Base-by-base conservation (phyloP, 2,113 vertebrate species). In the Otocyon megalotis region DNA sequence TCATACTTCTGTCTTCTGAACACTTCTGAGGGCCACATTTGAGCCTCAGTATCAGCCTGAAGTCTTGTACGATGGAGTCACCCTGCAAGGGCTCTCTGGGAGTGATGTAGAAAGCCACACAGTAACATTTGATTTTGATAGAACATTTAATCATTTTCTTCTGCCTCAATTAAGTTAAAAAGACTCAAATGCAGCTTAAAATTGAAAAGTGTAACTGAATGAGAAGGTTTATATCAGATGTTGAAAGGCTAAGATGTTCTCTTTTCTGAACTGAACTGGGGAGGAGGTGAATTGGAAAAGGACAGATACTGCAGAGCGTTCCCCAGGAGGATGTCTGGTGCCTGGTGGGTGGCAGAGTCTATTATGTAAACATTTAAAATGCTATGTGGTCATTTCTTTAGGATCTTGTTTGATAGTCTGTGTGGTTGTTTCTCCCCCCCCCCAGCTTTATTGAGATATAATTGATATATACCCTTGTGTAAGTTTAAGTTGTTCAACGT, bases 91-190 rank as follows among this genome's bases (percentile, higher is more conserved):
- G 43, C 0, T 0, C 90, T 94, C 96, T 96, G 72, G 82, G 76
- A 74, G 79, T 94, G 60, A 32, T 8, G 14, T 88, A 94, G 82
- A 62, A 90, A 96, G 69, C 90, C 43, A 5, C 32, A 89, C 32
- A 37, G 91, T 80, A 92, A 95, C 43, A 77, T 63, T 96, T 74
- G 94, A 88, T 81, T 93, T 95, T 97, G 93, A 96, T 93, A 83
- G 95, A 95, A 94, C 95, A 82, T 97, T 97, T 97, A 94, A 96
- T 98, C 97, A 96, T 96, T 65, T 69, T 95, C 97, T 93, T 93
- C 81, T 87, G 79, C 92, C 85, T 91, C 85, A 35, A 69, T 98
- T 96, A 97, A 89, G 67, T 91, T 82, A 88, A 93, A 91, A 95
- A 92, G 76, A 94, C 71, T 96, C 87, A 79, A 93, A 90, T 94